phyloP scores from a whole-genome alignment of 2,797 vertebrate genomes.

The Onychomys leucogaster region DNA sequence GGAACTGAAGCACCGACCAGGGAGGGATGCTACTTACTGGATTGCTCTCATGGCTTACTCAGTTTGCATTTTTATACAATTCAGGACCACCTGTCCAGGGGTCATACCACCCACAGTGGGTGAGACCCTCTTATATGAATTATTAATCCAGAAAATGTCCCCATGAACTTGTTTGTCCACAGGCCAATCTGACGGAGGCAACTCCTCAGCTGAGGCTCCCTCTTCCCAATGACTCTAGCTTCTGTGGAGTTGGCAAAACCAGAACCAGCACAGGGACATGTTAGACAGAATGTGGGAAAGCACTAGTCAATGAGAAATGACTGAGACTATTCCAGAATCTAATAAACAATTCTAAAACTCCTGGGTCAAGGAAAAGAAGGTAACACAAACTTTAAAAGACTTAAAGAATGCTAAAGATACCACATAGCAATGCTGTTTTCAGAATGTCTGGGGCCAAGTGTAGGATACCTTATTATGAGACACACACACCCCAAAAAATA shows the following conservation, averaged over 20 bases:
- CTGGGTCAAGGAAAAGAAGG: neutral
- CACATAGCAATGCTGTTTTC: neutral
- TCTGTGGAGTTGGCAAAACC: neutral
- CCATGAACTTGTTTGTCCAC: neutral
- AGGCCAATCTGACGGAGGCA: neutral
- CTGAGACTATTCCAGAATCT: neutral
- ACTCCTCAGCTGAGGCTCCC: too few species aligned
- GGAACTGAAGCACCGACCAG: neutral
- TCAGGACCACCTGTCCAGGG: neutral
- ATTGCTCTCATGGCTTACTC: neutral
- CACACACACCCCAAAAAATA: neutral
- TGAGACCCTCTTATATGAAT: neutral
- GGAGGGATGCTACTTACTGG: neutral
- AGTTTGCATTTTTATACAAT: neutral
- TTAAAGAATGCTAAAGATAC: neutral
- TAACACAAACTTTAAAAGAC: neutral
- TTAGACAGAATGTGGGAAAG: neutral
- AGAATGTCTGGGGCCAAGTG: neutral
- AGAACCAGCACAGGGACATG: neutral
- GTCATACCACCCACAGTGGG: neutral
- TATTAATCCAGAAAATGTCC: neutral
- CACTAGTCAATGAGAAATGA: neutral
- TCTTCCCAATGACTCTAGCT: neutral
- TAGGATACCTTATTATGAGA: neutral
- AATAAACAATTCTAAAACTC: constrained; percentile 37